Percentiles rank a stretch among this genome's conserved stretches.
These are phyloP conservation scores for Leucosticte australis DNA, from an alignment of 2,113 vertebrate genomes.

Conservation along the genomic window DNA sequence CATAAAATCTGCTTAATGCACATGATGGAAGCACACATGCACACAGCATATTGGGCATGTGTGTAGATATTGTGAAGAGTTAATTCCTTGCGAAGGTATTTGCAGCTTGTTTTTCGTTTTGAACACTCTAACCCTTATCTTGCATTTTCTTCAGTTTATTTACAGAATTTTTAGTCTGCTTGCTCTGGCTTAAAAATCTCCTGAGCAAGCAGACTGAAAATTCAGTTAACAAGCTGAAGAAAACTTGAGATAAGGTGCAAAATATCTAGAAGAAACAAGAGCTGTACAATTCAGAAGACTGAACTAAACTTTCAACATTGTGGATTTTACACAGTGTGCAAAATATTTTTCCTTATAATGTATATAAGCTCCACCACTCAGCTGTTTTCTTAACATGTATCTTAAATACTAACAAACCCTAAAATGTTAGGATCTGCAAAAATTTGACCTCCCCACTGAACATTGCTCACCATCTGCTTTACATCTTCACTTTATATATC, in stretches of 20 bases:
- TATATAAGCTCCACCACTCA: background rate
- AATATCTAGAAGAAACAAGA: constrained; percentile 53
- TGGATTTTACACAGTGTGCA: background rate
- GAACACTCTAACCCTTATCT: constrained; percentile 24
- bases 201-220: constrained; percentile 61
- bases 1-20: constrained; percentile 1
- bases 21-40: background rate
- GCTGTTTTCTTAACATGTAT: background rate
- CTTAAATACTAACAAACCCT: background rate
- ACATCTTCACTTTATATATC: background rate
- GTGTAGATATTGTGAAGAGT: background rate
- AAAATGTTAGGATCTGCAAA: background rate
- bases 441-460: background rate
- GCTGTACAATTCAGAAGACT: background rate
- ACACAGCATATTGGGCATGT: background rate
- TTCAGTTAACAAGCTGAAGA: constrained; percentile 54
- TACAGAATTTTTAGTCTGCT: constrained; percentile 36
- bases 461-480: background rate
- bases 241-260: constrained; percentile 40
- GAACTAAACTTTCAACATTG: constrained; percentile 1
- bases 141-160: constrained; percentile 47
- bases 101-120: constrained; percentile 29
- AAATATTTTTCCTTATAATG: background rate
- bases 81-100: constrained; percentile 7
- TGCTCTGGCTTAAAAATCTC: constrained; percentile 52